Percentiles rank a stretch among this genome's conserved stretches.
These are phyloP conservation scores for Eristalis pertinax DNA, from an alignment of 2,888 invertebrate genomes.

Conservation along the genomic window DNA sequence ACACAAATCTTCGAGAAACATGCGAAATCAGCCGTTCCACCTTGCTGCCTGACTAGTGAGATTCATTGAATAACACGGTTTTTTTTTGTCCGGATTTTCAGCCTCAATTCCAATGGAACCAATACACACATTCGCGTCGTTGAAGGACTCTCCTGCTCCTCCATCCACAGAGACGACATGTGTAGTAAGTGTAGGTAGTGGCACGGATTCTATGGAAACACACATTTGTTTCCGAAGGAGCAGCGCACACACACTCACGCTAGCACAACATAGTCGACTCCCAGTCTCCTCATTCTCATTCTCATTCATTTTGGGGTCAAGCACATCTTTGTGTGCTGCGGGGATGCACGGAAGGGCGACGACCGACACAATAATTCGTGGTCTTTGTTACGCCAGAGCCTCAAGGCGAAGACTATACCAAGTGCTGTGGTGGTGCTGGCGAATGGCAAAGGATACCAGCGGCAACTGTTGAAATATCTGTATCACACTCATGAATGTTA, in stretches of 20 bases:
- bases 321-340: slow-evolving; percentile 7
- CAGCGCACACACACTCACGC: slow-evolving; percentile 4
- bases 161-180: not conserved
- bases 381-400: slow-evolving; percentile 53
- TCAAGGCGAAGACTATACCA: slow-evolving; percentile 40
- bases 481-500: slow-evolving; percentile 9
- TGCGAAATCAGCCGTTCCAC: slow-evolving; percentile 26
- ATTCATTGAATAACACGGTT: slow-evolving; percentile 56
- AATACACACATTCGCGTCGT: not conserved
- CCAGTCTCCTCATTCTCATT: slow-evolving; percentile 7
- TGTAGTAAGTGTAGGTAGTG: too few relatives aligned
- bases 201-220: slow-evolving; percentile 44
- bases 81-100: slow-evolving; percentile 29
- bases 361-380: slow-evolving; percentile 64
- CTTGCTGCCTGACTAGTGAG: slow-evolving; percentile 18
- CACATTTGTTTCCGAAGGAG: slow-evolving; percentile 43
- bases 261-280: slow-evolving; percentile 20
- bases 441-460: slow-evolving; percentile 47
- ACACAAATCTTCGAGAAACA: slow-evolving; percentile 29
- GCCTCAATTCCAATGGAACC: slow-evolving; percentile 35
- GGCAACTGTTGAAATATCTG: slow-evolving; percentile 61
- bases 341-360: slow-evolving; percentile 14
- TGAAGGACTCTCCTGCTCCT: not conserved
- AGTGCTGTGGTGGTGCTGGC: slow-evolving; percentile 27
- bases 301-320: slow-evolving; percentile 70